Conservation (phyloP, 2,888 invertebrate species). For the Bibio marci region DNA sequence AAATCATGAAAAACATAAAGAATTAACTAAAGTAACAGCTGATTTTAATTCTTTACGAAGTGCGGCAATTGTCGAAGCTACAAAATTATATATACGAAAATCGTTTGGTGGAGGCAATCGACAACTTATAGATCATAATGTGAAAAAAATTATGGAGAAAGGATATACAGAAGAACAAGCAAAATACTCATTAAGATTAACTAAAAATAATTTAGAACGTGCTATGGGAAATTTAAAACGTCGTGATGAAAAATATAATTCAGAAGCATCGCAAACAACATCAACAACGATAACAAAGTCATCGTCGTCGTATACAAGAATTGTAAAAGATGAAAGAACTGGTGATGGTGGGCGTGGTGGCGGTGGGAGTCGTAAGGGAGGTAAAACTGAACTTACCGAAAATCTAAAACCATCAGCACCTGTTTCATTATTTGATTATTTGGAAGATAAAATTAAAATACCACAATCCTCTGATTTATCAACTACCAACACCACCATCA, state of each 20-base stretch:
- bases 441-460: conserved; percentile 51
- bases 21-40: conserved; percentile 44
- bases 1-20: conserved; percentile 39
- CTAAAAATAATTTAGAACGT: conserved; percentile 54
- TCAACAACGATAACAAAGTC: conserved; percentile 4
- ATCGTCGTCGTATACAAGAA: conserved; percentile 4
- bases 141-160: conserved; percentile 62
- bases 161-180: conserved; percentile 65
- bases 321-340: not conserved
- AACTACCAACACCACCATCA: not conserved
- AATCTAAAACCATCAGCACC: conserved; percentile 56
- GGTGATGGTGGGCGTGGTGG: not conserved
- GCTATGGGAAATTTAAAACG: conserved; percentile 51
- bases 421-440: conserved; percentile 65
- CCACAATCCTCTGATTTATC: not conserved
- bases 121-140: conserved; percentile 53
- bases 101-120: conserved; percentile 48
- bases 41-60: conserved; percentile 82
- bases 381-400: conserved; percentile 25
- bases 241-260: conserved; percentile 26
- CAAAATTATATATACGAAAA: conserved; percentile 48
- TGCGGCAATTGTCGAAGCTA: conserved; percentile 78
- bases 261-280: too few relatives aligned
- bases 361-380: conserved; percentile 24
- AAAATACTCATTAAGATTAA: conserved; percentile 48